Evolutionary conservation across 2,888 invertebrate species (phyloP), one percentile per base, ranked within the genome.

Genomic region (Drosophila fungiperda): DNA sequence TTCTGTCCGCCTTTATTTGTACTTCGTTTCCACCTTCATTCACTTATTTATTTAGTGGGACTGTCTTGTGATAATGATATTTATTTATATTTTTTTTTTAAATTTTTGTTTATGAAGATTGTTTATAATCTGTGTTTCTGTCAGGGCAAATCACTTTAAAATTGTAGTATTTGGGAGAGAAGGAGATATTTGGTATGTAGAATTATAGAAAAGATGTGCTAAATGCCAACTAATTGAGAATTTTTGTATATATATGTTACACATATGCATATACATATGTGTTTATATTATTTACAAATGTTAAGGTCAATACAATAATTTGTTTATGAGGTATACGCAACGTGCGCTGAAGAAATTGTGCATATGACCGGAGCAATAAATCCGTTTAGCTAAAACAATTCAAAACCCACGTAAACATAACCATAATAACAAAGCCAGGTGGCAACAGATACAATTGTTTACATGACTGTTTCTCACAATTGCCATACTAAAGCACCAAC

Each of bases 401-500:
- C 38, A 50, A 42, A 40, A 11, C 49, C 32, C 61, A 80, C 68
- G 49, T 36, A 54, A 33, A 20, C 5, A 9, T 20, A 6, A 12
- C 54, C 68, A 67, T 26, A 64, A 36, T 67, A 68, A 73, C 45
- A 74, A 65, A 23, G 17, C 40, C 88, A 82, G 72, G 73, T 76
- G 77, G 35, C 23, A 20, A 49, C 50, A 50, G n/a, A 72, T 53
- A 52, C 55, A 57, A 71, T 72, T 88, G 77, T 83, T 80, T 88
- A 70, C 65, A 23, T 52, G 17, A 71, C 42, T 62, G 26, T 50
- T 77, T 85, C 76, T 73, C 83, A 72, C 70, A 88, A 73, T 86
- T 74, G 59, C 55, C 78, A 77, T 71, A 29, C 68, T 23, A 58
- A 69, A 42, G 8, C 50, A 42, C 59, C 35, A 73, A 45, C 20